Evolutionary conservation across 2,797 vertebrate genomes (phyloP).

Genomic region (Scarus forsteni): DNA sequence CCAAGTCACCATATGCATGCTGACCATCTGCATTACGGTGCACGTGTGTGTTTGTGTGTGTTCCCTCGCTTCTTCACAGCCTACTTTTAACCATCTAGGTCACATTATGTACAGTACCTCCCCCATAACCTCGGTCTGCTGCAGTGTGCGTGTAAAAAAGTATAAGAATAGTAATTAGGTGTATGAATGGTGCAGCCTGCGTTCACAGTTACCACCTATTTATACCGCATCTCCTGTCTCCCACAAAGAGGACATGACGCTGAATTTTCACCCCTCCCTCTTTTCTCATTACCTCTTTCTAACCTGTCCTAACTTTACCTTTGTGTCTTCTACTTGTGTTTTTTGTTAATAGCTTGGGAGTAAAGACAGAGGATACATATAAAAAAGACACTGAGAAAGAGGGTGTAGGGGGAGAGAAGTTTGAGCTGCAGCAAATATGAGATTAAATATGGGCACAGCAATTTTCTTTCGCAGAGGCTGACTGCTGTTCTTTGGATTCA

Average conservation of each 20-base stretch:
- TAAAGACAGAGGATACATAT: background rate
- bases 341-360: slow-evolving; percentile 6
- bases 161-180: slow-evolving; percentile 49
- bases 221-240: slow-evolving; percentile 61
- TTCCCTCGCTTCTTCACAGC: slow-evolving; percentile 50
- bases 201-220: slow-evolving; percentile 62
- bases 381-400: background rate
- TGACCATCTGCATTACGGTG: slow-evolving; percentile 10
- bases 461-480: background rate
- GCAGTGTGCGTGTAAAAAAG: slow-evolving; percentile 38
- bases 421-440: slow-evolving; percentile 15
- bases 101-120: slow-evolving; percentile 58
- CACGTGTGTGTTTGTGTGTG: slow-evolving; percentile 1
- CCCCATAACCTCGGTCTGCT: slow-evolving; percentile 65
- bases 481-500: slow-evolving; percentile 6
- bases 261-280: background rate
- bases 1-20: background rate
- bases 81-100: slow-evolving; percentile 78
- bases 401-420: slow-evolving; percentile 6
- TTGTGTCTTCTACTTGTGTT: background rate
- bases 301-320: slow-evolving; percentile 51
- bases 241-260: slow-evolving; percentile 23
- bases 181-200: slow-evolving; percentile 34
- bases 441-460: slow-evolving; percentile 23
- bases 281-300: slow-evolving; percentile 33